These are phyloP conservation scores for Acrocephalus kingi DNA, from an alignment of 2,113 vertebrate genomes.

Conservation along the genomic window DNA sequence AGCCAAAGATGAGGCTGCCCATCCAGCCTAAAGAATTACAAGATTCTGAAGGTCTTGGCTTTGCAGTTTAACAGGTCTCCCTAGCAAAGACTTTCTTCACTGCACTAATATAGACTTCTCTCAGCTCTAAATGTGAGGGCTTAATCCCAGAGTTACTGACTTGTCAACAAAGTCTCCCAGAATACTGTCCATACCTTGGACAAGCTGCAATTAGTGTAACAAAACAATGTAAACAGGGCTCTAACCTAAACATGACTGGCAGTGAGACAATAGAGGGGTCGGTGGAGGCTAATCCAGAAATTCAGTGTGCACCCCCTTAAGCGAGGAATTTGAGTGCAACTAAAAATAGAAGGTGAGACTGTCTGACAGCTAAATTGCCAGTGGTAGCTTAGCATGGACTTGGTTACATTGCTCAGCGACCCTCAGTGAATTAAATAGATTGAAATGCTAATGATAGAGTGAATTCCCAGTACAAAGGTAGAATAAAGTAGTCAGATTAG, in stretches of 20 bases:
- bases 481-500: conserved; percentile 67
- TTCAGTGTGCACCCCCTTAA: conserved; percentile 16
- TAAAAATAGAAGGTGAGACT: conserved; percentile 65
- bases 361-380: conserved; percentile 66
- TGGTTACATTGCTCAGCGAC: conserved; percentile 57
- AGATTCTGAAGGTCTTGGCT: not conserved
- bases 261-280: conserved; percentile 20
- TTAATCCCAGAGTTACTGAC: conserved; percentile 6
- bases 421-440: conserved; percentile 73
- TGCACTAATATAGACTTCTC: not conserved
- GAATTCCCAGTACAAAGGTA: conserved; percentile 63
- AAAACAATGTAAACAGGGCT: conserved; percentile 9
- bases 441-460: conserved; percentile 71
- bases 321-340: conserved; percentile 27
- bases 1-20: not conserved
- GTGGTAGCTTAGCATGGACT: conserved; percentile 57
- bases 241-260: conserved; percentile 12
- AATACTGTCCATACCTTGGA: not conserved
- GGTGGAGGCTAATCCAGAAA: conserved; percentile 43
- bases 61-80: not conserved
- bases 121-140: not conserved
- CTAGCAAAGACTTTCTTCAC: not conserved
- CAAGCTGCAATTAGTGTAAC: conserved; percentile 16
- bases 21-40: not conserved
- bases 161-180: not conserved